phyloP scores from a whole-genome alignment of 2,113 vertebrate species.

The Bos javanicus region DNA sequence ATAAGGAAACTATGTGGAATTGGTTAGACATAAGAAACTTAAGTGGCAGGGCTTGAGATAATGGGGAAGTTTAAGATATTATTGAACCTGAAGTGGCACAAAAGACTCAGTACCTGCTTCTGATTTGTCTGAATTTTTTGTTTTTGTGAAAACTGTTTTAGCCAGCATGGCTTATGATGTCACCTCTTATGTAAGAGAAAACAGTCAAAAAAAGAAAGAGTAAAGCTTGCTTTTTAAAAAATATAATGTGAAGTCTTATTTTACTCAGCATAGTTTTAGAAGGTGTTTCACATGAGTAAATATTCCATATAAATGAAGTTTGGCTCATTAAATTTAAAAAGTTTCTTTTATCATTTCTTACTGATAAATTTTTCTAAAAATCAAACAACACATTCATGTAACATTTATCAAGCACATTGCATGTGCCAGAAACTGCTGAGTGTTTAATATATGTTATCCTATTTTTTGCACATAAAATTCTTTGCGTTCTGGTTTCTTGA shows the following conservation, averaged over 20 bases:
- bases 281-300: background rate
- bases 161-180: background rate
- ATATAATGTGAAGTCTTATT: background rate
- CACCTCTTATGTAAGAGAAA: background rate
- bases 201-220: background rate
- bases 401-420: background rate
- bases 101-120: background rate
- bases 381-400: background rate
- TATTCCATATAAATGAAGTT: slow-evolving; percentile 16
- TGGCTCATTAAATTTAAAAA: background rate
- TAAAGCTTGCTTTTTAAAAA: background rate
- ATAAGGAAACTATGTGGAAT: background rate
- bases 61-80: background rate
- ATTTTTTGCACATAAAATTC: background rate
- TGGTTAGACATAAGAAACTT: background rate
- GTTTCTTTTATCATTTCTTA: background rate
- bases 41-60: background rate
- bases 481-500: background rate
- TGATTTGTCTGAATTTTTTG: background rate
- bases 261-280: background rate
- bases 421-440: background rate
- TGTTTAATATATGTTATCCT: background rate
- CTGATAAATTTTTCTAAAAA: background rate
- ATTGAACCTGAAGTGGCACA: background rate
- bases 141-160: slow-evolving; percentile 20